phyloP scores from a whole-genome alignment of 1,140 invertebrate species.

The Centruroides vittatus region DNA sequence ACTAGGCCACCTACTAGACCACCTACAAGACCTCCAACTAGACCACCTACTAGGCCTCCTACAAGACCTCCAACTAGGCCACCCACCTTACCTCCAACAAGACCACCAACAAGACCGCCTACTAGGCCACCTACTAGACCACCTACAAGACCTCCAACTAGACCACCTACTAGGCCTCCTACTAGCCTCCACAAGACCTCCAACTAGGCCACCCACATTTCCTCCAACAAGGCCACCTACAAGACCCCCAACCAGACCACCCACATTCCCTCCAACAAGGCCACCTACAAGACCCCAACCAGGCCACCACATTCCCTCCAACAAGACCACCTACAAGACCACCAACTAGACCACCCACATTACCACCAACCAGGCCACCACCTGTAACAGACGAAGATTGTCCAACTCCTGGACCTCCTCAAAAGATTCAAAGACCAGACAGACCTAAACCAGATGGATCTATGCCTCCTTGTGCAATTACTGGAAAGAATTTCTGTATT shows the following conservation, averaged over 20 bases:
- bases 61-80: neutral
- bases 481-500: constrained; percentile 20
- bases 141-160: constrained; percentile 2
- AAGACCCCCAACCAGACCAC: neutral
- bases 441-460: constrained; percentile 17
- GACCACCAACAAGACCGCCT: neutral
- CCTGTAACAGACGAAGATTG: constrained; percentile 2
- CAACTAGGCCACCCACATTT: constrained; percentile 4
- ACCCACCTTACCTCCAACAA: neutral
- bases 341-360: neutral
- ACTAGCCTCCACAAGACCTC: neutral
- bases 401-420: constrained; percentile 10
- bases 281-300: neutral
- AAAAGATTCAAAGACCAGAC: constrained; percentile 16
- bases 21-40: neutral
- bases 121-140: neutral
- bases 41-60: constrained; percentile 1
- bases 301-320: constrained; percentile 4
- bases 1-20: neutral
- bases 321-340: neutral
- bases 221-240: neutral
- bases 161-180: constrained; percentile 3
- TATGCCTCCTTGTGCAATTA: constrained; percentile 19
- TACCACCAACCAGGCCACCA: constrained; percentile 7
- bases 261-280: neutral